Percentiles rank a stretch among this genome's conserved stretches.
Conservation (phyloP, 1,140 invertebrate species). For the Hyles euphorbiae region DNA sequence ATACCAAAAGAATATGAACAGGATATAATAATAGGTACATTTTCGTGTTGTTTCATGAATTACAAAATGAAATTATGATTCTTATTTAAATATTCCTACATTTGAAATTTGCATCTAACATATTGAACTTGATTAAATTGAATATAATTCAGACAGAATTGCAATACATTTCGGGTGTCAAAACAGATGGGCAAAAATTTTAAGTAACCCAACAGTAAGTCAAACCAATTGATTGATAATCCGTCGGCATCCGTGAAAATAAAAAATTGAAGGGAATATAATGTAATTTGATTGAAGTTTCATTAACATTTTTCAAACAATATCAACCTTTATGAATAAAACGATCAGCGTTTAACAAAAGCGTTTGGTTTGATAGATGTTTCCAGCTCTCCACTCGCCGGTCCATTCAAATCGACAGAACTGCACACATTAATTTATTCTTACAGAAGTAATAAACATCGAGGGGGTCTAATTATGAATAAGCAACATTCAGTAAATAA, state of each 20-base stretch:
- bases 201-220: too few species aligned
- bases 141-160: background rate
- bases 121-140: too few species aligned
- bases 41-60: too few species aligned
- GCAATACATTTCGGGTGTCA: background rate
- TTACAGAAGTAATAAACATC: slow-evolving; percentile 72
- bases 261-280: slow-evolving; percentile 1
- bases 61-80: too few species aligned
- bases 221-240: too few species aligned
- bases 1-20: too few species aligned
- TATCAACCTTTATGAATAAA: slow-evolving; percentile 19
- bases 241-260: too few species aligned
- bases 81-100: too few species aligned
- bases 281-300: slow-evolving; percentile 14
- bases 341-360: slow-evolving; percentile 22
- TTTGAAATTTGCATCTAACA: too few species aligned
- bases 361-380: slow-evolving; percentile 33
- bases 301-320: slow-evolving; percentile 9
- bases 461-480: slow-evolving; percentile 74
- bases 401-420: slow-evolving; percentile 51
- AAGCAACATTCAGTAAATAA: slow-evolving; percentile 65
- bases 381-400: slow-evolving; percentile 29
- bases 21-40: too few species aligned
- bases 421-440: slow-evolving; percentile 52
- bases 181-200: too few species aligned